These are phyloP conservation scores for Neotoxoptera formosana DNA, from an alignment of 1,140 invertebrate species.

Conservation along the genomic window DNA sequence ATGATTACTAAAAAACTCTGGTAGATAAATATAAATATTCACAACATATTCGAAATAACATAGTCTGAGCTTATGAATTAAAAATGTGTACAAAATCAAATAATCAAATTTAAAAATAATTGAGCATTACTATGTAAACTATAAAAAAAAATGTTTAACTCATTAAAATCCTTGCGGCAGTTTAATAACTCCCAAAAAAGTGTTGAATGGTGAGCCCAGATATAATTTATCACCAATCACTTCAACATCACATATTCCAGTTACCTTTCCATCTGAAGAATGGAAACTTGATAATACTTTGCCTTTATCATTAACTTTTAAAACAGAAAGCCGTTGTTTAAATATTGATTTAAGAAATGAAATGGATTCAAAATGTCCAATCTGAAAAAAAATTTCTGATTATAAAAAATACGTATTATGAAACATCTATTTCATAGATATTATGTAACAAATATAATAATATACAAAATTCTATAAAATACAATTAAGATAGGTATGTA, in stretches of 20 bases:
- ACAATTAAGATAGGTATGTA: background rate
- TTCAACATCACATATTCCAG: constrained; percentile 56
- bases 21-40: background rate
- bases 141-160: background rate
- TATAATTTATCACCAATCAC: constrained; percentile 50
- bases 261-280: constrained; percentile 37
- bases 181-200: constrained; percentile 38
- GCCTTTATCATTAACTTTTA: constrained; percentile 56
- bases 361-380: constrained; percentile 65
- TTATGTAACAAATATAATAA: background rate
- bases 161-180: background rate
- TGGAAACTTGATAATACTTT: constrained; percentile 56
- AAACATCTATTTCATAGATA: background rate
- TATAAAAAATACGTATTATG: background rate
- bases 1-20: background rate
- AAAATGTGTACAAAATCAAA: background rate
- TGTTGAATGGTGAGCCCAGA: constrained; percentile 58
- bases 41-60: background rate
- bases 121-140: background rate
- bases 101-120: background rate
- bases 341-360: background rate
- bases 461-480: background rate
- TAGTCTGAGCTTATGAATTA: background rate
- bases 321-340: background rate
- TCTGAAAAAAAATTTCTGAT: constrained; percentile 66